These are phyloP conservation scores for Zygaena filipendulae DNA, from an alignment of 2,888 invertebrate species.

Conservation along the genomic window DNA sequence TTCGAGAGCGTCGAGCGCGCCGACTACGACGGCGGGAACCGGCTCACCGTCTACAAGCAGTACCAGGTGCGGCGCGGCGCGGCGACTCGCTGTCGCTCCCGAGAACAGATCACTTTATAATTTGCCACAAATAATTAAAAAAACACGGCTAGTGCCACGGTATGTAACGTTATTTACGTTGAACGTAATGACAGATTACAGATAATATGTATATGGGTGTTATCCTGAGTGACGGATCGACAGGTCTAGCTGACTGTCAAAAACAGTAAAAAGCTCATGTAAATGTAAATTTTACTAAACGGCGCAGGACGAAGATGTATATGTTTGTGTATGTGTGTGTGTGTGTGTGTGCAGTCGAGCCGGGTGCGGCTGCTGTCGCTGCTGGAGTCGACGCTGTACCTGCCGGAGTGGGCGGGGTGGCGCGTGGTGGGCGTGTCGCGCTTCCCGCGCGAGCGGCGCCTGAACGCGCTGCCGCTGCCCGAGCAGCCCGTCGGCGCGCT, in stretches of 20 bases:
- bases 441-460: slow-evolving; percentile 11
- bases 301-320: no score
- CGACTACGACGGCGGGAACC: slow-evolving; percentile 78
- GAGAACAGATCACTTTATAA: no score
- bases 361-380: slow-evolving; percentile 77
- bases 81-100: not conserved
- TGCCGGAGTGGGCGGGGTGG: slow-evolving; percentile 77
- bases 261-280: no score
- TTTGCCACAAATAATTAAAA: no score
- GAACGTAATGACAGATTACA: no score
- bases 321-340: no score
- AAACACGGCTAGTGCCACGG: no score
- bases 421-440: slow-evolving; percentile 59
- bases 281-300: no score
- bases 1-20: slow-evolving; percentile 82
- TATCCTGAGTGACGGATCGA: no score
- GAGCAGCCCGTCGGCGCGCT: slow-evolving; percentile 72
- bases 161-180: no score
- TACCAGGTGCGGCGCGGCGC: slow-evolving; percentile 19
- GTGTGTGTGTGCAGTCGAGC: slow-evolving; percentile 65
- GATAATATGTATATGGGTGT: no score
- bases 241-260: no score
- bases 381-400: slow-evolving; percentile 79
- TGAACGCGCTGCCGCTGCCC: slow-evolving; percentile 14
- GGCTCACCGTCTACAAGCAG: slow-evolving; percentile 69